These are phyloP conservation scores for Trypoxylon attenuatum DNA, from an alignment of 2,888 invertebrate species.

Conservation along the genomic window DNA sequence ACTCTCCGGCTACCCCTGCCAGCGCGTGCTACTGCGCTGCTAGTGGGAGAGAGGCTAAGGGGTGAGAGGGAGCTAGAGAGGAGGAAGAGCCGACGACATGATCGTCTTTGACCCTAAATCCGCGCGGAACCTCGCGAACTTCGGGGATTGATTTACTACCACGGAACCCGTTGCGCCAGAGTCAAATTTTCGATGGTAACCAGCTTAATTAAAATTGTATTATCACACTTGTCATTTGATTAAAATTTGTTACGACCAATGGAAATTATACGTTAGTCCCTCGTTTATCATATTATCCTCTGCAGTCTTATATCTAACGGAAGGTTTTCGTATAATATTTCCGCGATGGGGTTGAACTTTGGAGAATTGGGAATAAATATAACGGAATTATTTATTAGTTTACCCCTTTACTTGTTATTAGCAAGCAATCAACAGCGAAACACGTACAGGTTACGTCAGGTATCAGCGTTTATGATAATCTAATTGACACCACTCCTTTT, in stretches of 20 bases:
- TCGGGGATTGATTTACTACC: constrained; percentile 36
- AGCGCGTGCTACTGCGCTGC: constrained; percentile 11
- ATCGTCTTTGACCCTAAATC: constrained; percentile 55
- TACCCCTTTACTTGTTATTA: no score
- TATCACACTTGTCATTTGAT: background rate
- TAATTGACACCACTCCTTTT: no score
- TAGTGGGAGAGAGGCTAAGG: background rate
- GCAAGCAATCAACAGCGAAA: no score
- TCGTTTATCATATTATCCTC: no score
- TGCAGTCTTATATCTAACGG: no score
- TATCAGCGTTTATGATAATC: no score
- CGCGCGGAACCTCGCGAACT: constrained; percentile 31
- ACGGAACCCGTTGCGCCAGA: constrained; percentile 20
- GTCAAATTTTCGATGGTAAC: constrained; percentile 16
- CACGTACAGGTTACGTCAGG: no score
- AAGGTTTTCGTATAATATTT: no score
- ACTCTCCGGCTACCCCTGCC: constrained; percentile 46
- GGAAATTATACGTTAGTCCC: no score
- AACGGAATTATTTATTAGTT: no score
- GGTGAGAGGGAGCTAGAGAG: background rate
- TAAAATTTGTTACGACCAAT: background rate
- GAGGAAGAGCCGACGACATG: constrained; percentile 36
- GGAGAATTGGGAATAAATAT: no score
- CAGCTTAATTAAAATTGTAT: constrained; percentile 34
- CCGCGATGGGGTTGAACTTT: no score